Evolutionary conservation across 2,888 invertebrate species (phyloP).

Genomic region (Helleia helle): DNA sequence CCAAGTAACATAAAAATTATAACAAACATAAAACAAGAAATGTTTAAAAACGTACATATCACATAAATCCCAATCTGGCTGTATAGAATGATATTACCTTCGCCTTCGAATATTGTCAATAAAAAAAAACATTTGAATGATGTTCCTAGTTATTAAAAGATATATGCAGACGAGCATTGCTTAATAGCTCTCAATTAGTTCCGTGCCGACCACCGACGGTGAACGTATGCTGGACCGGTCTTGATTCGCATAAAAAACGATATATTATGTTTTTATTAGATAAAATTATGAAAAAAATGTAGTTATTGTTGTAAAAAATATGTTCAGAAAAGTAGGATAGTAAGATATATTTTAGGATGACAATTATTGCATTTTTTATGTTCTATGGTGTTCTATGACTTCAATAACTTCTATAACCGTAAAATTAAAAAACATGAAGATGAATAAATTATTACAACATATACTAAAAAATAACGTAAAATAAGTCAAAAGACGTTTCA

Average conservation of each 20-base stretch:
- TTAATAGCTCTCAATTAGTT: constrained; percentile 51
- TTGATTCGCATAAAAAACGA: constrained; percentile 9
- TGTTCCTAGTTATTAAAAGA: constrained; percentile 1
- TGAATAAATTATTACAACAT: too few species aligned
- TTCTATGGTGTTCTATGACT: too few species aligned
- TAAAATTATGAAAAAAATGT: not conserved
- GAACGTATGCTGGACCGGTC: constrained; percentile 38
- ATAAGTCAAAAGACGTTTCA: too few species aligned
- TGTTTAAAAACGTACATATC: too few species aligned
- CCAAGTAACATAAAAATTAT: too few species aligned
- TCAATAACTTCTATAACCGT: too few species aligned
- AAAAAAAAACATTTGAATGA: constrained; percentile 8
- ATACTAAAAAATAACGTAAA: too few species aligned
- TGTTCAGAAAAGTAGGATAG: not conserved
- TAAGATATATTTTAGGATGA: too few species aligned
- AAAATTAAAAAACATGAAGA: too few species aligned
- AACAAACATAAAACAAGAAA: too few species aligned
- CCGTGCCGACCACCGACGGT: constrained; percentile 42
- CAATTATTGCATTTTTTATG: too few species aligned
- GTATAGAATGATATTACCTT: constrained; percentile 6
- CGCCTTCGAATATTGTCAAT: constrained; percentile 19
- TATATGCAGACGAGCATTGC: constrained; percentile 36
- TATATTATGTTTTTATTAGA: not conserved
- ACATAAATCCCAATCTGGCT: not conserved
- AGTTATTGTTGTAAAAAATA: too few species aligned